phyloP scores from a whole-genome alignment of 2,888 invertebrate species.

The Teleiodes luculella region DNA sequence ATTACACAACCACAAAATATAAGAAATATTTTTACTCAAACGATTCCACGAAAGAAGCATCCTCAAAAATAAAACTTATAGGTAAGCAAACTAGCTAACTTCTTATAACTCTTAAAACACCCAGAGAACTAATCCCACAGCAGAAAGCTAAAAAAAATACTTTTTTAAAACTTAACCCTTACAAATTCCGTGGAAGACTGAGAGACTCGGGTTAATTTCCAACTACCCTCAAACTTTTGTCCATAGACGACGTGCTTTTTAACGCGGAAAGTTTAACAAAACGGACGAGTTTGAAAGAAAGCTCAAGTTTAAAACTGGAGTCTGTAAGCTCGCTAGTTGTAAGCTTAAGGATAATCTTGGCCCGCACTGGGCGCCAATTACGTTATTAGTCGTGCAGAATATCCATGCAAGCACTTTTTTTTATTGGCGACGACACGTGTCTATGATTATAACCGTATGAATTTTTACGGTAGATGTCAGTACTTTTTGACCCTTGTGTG shows the following conservation, averaged over 20 bases:
- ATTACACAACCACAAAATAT: too few relatives aligned
- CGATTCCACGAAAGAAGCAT: too few relatives aligned
- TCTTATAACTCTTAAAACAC: too few relatives aligned
- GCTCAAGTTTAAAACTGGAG: neutral
- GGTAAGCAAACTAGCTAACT: too few relatives aligned
- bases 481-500: too few relatives aligned
- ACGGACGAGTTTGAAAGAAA: conserved; percentile 29
- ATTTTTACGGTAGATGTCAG: too few relatives aligned
- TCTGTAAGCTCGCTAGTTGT: neutral
- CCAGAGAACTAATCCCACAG: too few relatives aligned
- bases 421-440: too few relatives aligned
- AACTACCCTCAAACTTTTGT: conserved; percentile 35
- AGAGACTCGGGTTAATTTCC: conserved; percentile 42
- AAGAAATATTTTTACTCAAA: too few relatives aligned
- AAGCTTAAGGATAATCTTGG: neutral
- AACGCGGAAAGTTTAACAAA: conserved; percentile 38
- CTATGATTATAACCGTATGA: too few relatives aligned
- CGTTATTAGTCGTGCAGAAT: neutral
- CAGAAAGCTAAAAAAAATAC: neutral
- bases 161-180: conserved; percentile 24
- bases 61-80: too few relatives aligned
- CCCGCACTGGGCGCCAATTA: neutral
- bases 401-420: neutral
- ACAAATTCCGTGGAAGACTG: neutral
- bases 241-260: conserved; percentile 48